Conservation (phyloP, 1,140 invertebrate genomes). For the Phymorhynchus buccinoides region DNA sequence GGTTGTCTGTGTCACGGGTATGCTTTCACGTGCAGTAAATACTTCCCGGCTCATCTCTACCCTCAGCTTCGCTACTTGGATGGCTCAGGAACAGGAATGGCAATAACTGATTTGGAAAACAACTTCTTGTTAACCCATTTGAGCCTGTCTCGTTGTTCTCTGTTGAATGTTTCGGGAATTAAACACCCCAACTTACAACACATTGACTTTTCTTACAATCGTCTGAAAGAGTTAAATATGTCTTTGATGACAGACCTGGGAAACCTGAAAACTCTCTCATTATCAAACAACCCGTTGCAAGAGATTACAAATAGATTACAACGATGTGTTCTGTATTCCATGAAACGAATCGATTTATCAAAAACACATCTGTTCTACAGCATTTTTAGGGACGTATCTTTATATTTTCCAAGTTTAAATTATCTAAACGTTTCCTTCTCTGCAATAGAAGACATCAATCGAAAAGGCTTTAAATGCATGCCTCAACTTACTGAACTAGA, state of each 20-base stretch:
- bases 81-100: background rate
- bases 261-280: too few species aligned
- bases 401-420: slow-evolving; percentile 13
- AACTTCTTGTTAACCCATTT: slow-evolving; percentile 14
- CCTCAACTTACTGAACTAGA: background rate
- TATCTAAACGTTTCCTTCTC: background rate
- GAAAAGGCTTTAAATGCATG: background rate
- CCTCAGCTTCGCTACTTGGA: slow-evolving; percentile 15
- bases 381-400: background rate
- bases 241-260: too few species aligned
- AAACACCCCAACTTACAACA: too few species aligned
- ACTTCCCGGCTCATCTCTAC: background rate
- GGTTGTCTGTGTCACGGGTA: too few species aligned
- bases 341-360: too few species aligned
- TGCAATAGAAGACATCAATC: background rate
- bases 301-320: too few species aligned
- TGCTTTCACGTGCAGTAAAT: slow-evolving; percentile 21
- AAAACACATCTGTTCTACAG: too few species aligned
- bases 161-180: background rate
- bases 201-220: too few species aligned
- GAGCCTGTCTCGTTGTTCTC: background rate
- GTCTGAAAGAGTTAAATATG: too few species aligned
- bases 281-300: too few species aligned
- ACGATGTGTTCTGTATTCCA: too few species aligned
- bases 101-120: background rate